A percentile compares a stretch with the other conserved stretches of the same genome.
Conservation (phyloP, 53 echinoderm and acorn worm genomes). For the Luidia sarsii region DNA sequence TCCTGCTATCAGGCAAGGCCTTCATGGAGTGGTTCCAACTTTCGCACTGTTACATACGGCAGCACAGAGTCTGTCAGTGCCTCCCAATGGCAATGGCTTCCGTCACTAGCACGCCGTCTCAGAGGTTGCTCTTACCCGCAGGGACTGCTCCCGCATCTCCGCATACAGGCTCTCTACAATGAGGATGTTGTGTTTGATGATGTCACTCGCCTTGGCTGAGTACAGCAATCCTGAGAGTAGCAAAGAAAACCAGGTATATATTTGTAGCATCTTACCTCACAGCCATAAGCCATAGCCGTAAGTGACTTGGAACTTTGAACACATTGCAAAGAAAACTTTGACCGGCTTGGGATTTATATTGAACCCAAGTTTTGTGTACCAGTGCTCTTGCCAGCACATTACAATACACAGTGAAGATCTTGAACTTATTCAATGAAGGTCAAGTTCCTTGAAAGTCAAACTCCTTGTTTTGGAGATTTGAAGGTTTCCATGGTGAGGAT, state of each 20-base stretch:
- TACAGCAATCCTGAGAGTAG: slow-evolving; percentile 69
- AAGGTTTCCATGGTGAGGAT: no score
- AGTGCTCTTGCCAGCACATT: no score
- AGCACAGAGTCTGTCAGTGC: no score
- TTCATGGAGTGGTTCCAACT: no score
- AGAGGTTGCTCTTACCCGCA: slow-evolving; percentile 76
- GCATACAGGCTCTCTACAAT: slow-evolving; percentile 60
- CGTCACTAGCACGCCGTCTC: no score
- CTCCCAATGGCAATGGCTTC: no score
- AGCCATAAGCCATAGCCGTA: background rate
- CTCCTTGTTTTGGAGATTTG: no score
- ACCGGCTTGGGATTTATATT: background rate
- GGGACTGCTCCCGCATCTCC: slow-evolving; percentile 61
- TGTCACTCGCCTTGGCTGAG: slow-evolving; percentile 70
- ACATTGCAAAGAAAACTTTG: background rate
- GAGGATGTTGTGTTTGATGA: slow-evolving; percentile 59
- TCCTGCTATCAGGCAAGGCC: no score
- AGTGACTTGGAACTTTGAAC: background rate
- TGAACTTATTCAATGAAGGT: no score
- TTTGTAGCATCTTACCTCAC: background rate
- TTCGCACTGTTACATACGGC: no score
- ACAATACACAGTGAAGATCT: no score
- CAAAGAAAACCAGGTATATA: background rate
- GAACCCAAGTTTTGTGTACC: background rate
- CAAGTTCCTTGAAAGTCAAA: no score